Evolutionary conservation across 2,113 vertebrate species (phyloP), one percentile per base, ranked within the genome.

Genomic region (Callocephalon fimbriatum): DNA sequence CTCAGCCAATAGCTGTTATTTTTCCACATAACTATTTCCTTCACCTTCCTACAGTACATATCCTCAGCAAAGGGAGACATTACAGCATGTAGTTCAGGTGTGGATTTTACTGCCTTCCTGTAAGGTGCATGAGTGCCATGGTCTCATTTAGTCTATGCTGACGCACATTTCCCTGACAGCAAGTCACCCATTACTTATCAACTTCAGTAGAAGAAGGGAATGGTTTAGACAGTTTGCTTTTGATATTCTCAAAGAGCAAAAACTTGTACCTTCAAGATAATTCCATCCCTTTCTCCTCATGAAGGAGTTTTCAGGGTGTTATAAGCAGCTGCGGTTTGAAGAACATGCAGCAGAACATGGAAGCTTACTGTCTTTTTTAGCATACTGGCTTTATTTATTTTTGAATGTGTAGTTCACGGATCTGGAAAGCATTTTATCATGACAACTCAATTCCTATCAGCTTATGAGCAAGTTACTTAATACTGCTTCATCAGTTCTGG

Each of bases 101-200:
- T 51, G 35, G 48, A 35, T 82, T 81, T 88, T 82, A 32, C 20
- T 53, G 0, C 70, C 53, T 90, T 65, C 44, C 12, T 76, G 48
- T 9, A 20, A 0, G 8, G 42, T 12, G 21, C 16, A 1, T 0
- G 1, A 86, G 25, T 26, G 47, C 71, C 2, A 1, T 5, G 10
- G 15, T 83, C 59, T 67, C 38, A 3, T 21, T 58, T 37, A 21
- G 35, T 35, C 45, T n/a, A 0, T 40, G 22, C 45, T 88, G 76
- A 38, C 32, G 35, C 20, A 65, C 27, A 7, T 53, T 61, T n/a
- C 9, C 10, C 15, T 35, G 40, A 50, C 37, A 72, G 37, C 44
- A 40, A 35, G 29, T 53, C 31, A 53, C 40, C 42, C 45, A n/a
- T 3, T 25, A 23, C 20, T 20, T 14, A 25, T 11, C 12, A 47